Evolutionary conservation across 2,113 vertebrate species (phyloP).

Genomic region (Hiodon tergisus): DNA sequence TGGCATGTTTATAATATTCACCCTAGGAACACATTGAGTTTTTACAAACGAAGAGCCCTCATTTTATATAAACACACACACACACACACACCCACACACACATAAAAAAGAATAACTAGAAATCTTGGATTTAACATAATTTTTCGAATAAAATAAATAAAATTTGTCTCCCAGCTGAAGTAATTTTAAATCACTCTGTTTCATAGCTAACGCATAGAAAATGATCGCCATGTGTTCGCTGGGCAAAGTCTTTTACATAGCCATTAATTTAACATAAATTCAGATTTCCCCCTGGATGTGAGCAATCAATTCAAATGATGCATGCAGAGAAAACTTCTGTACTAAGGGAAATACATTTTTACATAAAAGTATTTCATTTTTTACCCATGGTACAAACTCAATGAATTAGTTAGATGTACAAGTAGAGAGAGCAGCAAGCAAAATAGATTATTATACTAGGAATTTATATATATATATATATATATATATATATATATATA

Average conservation of each 20-base stretch:
- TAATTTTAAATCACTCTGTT: constrained; percentile 49
- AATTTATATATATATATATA: no score
- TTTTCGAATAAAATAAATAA: constrained; percentile 48
- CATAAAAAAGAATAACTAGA: constrained; percentile 42
- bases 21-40: no score
- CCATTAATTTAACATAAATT: constrained; percentile 39
- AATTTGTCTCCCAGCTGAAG: constrained; percentile 50
- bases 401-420: constrained; percentile 44
- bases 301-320: constrained; percentile 51
- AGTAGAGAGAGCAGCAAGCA: constrained; percentile 36
- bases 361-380: constrained; percentile 48
- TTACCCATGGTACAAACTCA: constrained; percentile 32
- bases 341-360: constrained; percentile 32
- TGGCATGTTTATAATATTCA: no score
- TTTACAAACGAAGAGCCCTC: no score
- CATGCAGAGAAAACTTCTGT: constrained; percentile 35
- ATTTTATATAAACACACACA: no score
- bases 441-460: constrained; percentile 34
- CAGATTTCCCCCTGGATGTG: constrained; percentile 41
- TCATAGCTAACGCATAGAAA: constrained; percentile 51
- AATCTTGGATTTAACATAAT: constrained; percentile 54
- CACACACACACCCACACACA: constrained; percentile 39
- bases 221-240: constrained; percentile 44
- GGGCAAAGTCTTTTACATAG: constrained; percentile 40
- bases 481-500: no score